Base-by-base conservation (phyloP, 2,113 vertebrate species). In the Condylura cristata region DNA sequence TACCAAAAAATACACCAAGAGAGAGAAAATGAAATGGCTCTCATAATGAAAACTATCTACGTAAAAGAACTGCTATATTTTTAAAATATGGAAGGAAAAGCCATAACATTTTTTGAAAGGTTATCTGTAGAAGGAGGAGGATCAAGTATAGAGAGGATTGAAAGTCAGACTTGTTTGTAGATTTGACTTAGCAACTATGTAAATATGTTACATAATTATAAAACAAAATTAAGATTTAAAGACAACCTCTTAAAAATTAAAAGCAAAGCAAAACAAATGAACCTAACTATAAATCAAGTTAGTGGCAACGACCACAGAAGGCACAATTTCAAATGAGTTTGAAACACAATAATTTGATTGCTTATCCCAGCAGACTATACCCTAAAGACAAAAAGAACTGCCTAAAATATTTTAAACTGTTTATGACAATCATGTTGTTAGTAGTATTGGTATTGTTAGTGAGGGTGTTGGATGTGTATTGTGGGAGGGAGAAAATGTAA, bases 201-300 rank as follows among this genome's bases (percentile, higher is more conserved):
- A 90, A 95, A 68, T 60, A 93, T 90, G 84, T 88, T 84, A 91
- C 44, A 74, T 74, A 88, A 95, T 90, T 87, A 80, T 88, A 58
- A 88, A 93, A 88, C 56, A 84, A 71, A 90, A 79, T 79, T 83
- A 79, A 79, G 72, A n/a, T 84, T 87, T 68, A 34, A 79, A 86
- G 87, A 83, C n/a, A 88, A 51, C 56, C 71, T 53, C 17, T 74
- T 93, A 91, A 95, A 94, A 66, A 87, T 63, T 71, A 51, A 78
- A 91, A 83, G n/a, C 37, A 91, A 82, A 84, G 74, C n/a, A 61
- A 56, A 78, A 72, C 39, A 65, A 87, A 79, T 37, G 37, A 71
- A 75, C 37, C n/a, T 63, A 65, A 72, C 74, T 78, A 12, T 56
- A 91, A 89, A 86, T 94, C 56, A 83, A 66, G 48, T 86, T 86